Percentiles rank a stretch among this genome's conserved stretches.
Conservation (phyloP, 2,797 vertebrate genomes). For the Enteromius trimaculatus region DNA sequence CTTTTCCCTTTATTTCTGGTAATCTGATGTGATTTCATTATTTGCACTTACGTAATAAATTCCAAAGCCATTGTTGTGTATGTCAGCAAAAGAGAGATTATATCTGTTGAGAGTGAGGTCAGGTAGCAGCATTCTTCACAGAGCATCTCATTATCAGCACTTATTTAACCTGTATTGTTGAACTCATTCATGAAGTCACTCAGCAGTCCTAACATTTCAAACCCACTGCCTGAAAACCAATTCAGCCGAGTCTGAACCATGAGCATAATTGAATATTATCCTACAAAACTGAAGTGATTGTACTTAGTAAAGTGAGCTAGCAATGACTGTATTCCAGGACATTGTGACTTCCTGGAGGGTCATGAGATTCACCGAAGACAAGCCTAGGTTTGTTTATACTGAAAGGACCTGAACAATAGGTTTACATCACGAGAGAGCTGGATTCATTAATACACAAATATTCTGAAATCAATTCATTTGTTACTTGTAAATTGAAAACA, state of each 20-base stretch:
- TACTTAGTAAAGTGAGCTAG: neutral
- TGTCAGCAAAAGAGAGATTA: neutral
- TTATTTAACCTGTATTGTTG: constrained; percentile 42
- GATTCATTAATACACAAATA: constrained; percentile 2
- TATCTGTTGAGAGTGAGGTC: constrained; percentile 18
- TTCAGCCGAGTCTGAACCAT: constrained; percentile 2
- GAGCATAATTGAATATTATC: neutral
- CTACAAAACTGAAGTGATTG: neutral
- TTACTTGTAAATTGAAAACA: too few species aligned
- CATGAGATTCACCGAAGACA: constrained; percentile 20
- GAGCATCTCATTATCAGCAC: constrained; percentile 37
- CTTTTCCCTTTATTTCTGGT: neutral
- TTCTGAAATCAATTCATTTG: constrained; percentile 22
- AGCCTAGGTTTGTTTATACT: constrained; percentile 24
- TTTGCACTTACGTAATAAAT: constrained; percentile 22
- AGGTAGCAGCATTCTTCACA: constrained; percentile 32
- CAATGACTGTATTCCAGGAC: neutral
- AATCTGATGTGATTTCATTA: constrained; percentile 6
- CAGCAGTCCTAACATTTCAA: constrained; percentile 44
- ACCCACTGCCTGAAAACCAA: constrained; percentile 3
- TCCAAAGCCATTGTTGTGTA: neutral
- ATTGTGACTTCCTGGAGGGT: neutral
- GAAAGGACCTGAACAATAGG: constrained; percentile 13
- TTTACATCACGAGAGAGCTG: constrained; percentile 18
- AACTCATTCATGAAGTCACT: constrained; percentile 34